A percentile compares a stretch with the other conserved stretches of the same genome.
phyloP scores from a whole-genome alignment of 2,797 vertebrate species.

The Sternotherus odoratus region DNA sequence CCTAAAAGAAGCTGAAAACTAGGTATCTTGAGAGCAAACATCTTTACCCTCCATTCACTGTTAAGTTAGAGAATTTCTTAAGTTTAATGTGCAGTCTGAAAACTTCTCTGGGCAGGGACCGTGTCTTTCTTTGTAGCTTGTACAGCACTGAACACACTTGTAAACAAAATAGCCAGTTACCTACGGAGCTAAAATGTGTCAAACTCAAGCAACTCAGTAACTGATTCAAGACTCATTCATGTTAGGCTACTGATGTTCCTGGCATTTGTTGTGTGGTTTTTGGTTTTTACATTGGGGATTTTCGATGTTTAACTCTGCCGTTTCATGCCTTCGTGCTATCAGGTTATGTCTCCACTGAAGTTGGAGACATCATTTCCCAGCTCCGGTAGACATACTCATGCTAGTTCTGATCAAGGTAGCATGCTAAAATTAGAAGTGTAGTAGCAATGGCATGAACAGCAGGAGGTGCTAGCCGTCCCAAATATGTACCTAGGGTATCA shows the following conservation, averaged over 20 bases:
- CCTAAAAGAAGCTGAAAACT: not conserved
- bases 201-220: not conserved
- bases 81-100: not conserved
- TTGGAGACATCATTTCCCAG: no score
- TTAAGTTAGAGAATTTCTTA: not conserved
- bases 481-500: no score
- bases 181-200: not conserved
- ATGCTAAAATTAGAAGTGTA: no score
- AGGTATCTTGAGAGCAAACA: not conserved
- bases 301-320: not conserved
- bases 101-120: not conserved
- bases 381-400: no score
- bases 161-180: not conserved
- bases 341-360: no score
- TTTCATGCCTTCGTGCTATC: rapidly evolving
- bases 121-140: not conserved
- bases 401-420: no score
- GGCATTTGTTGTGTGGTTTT: not conserved
- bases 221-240: not conserved
- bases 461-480: no score
- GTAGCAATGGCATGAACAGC: no score
- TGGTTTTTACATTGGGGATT: not conserved
- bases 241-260: not conserved
- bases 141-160: not conserved
- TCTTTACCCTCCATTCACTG: not conserved